Base-by-base conservation (phyloP, 1,140 invertebrate species). In the Carposina sasakii region DNA sequence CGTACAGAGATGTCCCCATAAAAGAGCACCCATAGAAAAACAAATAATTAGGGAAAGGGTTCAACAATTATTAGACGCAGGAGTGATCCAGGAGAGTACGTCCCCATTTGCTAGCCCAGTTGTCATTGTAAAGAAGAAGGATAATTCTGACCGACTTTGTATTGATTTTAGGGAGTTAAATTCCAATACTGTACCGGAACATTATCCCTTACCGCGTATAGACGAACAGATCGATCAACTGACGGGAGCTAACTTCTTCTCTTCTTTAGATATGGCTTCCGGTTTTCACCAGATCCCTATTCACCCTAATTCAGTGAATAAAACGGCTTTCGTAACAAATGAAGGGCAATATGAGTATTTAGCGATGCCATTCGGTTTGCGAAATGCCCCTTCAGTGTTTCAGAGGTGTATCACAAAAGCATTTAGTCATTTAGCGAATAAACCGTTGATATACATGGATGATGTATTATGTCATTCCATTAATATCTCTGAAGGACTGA, bases 131-230 rank as follows among this genome's bases (percentile, higher is more conserved):
- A 48, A 52, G 22, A 69, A 69, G 33, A 69, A 64, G 33, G 60
- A 60, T 36, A 55, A 55, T 36, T 24, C 53, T 2, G 28, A 50
- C 15, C 4, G 20, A 24, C 22, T 17, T 17, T 39, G 36, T n/a
- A 21, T 39, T 8, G 37, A 49, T 17, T 46, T 40, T 24, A 30
- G 48, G 17, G 54, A 50, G 15, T 26, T 56, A 31, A 56, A 56
- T 34, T 34, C 43, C 0, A 55, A 79, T 4, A 87, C 83, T 0
- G 48, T 58, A 6, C 63, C 60, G 17, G 83, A 88, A 47, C 49
- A 61, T 10, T 88, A 75, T 52, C 87, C 87, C 0, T 46, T 89
- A 3, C 87, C 86, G 1, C 39, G 69, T 3, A 86, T 88, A 9
- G 77, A 85, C 20, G 81, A 86, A 22, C 63, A 63, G 17, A 58